phyloP scores from a whole-genome alignment of 2,113 vertebrate species.

The Peromyscus leucopus region DNA sequence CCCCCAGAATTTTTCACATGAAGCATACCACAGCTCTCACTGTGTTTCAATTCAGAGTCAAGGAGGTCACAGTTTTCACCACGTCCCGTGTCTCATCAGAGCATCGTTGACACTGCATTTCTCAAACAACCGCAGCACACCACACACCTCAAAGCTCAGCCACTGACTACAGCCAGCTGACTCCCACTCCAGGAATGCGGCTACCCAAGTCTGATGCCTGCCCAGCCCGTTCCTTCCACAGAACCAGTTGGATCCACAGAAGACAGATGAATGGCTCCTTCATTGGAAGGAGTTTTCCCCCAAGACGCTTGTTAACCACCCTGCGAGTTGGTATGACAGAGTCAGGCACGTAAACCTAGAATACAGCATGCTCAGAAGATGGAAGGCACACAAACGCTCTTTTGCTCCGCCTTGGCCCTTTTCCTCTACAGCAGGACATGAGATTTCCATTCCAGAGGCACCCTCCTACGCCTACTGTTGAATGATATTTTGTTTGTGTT shows the following conservation, averaged over 20 bases:
- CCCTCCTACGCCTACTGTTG: fast-evolving
- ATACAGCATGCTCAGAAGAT: not conserved
- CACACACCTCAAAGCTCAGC: not conserved
- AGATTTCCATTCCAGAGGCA: not conserved
- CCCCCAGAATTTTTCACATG: not conserved
- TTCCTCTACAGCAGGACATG: not conserved
- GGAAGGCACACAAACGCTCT: not conserved
- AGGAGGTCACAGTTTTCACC: not conserved
- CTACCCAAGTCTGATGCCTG: not conserved
- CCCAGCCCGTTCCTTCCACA: not conserved
- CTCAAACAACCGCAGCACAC: not conserved
- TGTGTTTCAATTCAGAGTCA: not conserved
- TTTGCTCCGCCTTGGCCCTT: not conserved
- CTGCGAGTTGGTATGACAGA: not conserved
- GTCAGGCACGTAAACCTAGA: not conserved
- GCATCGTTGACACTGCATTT: not conserved
- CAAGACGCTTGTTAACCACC: not conserved
- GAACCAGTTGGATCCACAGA: not conserved
- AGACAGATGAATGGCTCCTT: not conserved
- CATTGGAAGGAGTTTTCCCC: not conserved
- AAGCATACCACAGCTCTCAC: not conserved
- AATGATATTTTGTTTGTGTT: too few relatives aligned
- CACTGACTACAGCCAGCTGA: not conserved
- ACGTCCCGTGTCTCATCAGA: not conserved
- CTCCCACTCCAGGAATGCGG: not conserved